Evolutionary conservation across 2,888 invertebrate genomes (phyloP), one percentile per base, ranked within the genome.

Genomic region (Dromius quadrimaculatus): DNA sequence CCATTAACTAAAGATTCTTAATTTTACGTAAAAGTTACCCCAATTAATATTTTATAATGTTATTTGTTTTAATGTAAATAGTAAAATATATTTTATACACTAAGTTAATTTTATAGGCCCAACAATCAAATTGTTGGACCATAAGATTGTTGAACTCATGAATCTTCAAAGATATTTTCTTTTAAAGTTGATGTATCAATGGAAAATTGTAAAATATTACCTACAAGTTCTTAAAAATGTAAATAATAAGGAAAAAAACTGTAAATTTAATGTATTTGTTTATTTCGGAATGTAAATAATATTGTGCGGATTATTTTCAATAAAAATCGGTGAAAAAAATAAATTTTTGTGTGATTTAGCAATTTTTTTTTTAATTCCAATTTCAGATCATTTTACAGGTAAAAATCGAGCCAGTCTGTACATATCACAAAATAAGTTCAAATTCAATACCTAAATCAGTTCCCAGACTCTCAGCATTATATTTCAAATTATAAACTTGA

Each of bases 281-380:
- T 61, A 69, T 69, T 69, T 69, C 57, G 57, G 43, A 43, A 19
- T 69, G 69, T 69, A 69, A 59, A 69, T 69, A 69, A 61, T 45
- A 61, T 69, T 69, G 69, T 69, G 69, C 69, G 43, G 61, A 47
- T 69, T 69, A 69, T 69, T 69, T 69, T 69, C 68, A 69, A 69
- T 69, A 69, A 69, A 64, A 69, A 69, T 69, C 45, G 69, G 45
- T 69, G 59, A 69, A 61, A 19, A 15, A 5, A 47, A 36, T 50
- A 15, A 11, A 4, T 28, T 34, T 1, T 34, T 6, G 2, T 6
- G 13, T 38, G 13, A 38, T 6, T 38, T 6, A 11, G 8, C 13
- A 38, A 11, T 38, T 38, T 38, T 38, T 6, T 11, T 38, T 38
- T 38, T 6, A 11, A 38, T 6, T 6, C 38, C 3, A 38, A n/a